These are phyloP conservation scores for Falco naumanni DNA, from an alignment of 2,797 vertebrate species.

Conservation along the genomic window DNA sequence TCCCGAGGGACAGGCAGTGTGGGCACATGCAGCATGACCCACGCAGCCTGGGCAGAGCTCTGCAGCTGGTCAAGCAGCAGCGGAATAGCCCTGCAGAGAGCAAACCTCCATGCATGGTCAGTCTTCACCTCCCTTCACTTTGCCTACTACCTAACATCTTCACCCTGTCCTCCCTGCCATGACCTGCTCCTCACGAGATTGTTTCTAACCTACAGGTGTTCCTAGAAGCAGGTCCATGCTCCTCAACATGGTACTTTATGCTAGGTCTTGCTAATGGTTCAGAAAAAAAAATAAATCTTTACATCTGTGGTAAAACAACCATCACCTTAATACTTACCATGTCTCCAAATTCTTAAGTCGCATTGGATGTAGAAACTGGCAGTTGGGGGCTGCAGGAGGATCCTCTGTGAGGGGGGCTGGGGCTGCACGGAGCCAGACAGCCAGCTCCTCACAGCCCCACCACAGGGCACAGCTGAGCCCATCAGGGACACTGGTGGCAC, in stretches of 20 bases:
- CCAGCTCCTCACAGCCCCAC: background rate
- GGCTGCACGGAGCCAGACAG: accelerated
- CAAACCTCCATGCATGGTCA: accelerated
- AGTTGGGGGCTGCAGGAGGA: background rate
- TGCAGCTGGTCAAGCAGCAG: background rate
- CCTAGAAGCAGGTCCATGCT: background rate
- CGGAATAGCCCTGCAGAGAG: background rate
- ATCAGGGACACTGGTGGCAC: background rate
- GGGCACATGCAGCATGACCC: background rate
- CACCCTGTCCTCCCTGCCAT: background rate
- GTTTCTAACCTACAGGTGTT: background rate
- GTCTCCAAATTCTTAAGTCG: background rate
- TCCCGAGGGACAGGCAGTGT: background rate
- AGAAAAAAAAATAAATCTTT: background rate
- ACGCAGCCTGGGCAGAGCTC: background rate
- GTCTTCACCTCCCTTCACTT: background rate
- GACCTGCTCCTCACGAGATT: background rate
- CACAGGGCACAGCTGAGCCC: too few species aligned
- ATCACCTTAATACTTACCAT: background rate
- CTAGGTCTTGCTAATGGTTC: background rate
- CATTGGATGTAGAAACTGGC: background rate
- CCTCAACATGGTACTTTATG: background rate
- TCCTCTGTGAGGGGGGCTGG: background rate
- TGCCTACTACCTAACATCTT: background rate
- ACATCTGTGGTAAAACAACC: background rate